Conservation (phyloP, 2,888 invertebrate species). For the Thecophora atra region DNA sequence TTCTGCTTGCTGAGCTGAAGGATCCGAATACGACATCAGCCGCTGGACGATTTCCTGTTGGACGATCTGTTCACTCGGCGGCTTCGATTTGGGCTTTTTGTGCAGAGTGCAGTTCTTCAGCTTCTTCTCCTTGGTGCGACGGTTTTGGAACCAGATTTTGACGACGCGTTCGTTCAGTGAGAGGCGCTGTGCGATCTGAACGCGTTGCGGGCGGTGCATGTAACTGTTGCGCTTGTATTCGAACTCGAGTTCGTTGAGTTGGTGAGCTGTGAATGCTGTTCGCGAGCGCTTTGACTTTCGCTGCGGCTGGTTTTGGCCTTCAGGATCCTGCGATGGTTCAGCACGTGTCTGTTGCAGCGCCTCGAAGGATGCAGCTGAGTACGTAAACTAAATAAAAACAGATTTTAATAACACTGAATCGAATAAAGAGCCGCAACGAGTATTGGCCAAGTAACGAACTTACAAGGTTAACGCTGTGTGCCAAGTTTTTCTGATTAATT, state of each 20-base stretch:
- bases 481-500: no score
- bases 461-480: background rate
- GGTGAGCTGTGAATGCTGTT: constrained; percentile 94
- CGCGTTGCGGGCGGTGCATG: constrained; percentile 88
- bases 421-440: background rate
- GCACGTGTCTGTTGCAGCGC: background rate
- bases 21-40: constrained; percentile 58
- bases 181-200: constrained; percentile 94
- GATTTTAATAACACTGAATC: background rate
- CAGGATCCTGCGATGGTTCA: background rate
- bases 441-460: background rate
- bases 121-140: constrained; percentile 67
- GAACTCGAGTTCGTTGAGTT: constrained; percentile 93
- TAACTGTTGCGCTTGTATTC: constrained; percentile 96
- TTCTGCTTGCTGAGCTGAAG: constrained; percentile 42
- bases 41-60: constrained; percentile 55
- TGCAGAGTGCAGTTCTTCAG: constrained; percentile 38
- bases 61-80: constrained; percentile 53
- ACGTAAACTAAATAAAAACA: background rate
- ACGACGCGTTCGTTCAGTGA: constrained; percentile 88
- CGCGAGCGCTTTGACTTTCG: constrained; percentile 78
- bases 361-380: background rate
- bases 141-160: constrained; percentile 87
- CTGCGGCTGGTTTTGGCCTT: background rate
- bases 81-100: constrained; percentile 46